Percentiles rank a stretch among this genome's conserved stretches.
phyloP scores from a whole-genome alignment of 2,113 vertebrate genomes.

The Datnioides undecimradiatus region DNA sequence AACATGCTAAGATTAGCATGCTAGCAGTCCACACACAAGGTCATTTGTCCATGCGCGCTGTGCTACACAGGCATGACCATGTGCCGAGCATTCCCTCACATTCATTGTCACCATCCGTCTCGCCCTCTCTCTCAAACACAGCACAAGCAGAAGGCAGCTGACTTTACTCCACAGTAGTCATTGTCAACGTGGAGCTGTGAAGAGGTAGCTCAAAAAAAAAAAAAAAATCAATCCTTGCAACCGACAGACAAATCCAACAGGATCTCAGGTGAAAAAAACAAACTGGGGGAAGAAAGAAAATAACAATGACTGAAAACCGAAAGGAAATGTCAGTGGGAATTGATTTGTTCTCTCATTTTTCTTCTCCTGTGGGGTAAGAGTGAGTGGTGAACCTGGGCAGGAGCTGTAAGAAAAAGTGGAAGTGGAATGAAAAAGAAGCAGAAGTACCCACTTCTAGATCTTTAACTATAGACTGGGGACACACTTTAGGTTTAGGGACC shows the following conservation, averaged over 20 bases:
- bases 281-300: background rate
- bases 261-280: background rate
- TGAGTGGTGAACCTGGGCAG: background rate
- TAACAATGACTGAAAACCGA: conserved; percentile 8
- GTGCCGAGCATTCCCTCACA: background rate
- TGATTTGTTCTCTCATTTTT: conserved; percentile 36
- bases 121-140: background rate
- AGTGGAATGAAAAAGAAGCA: background rate
- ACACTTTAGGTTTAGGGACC: background rate
- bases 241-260: conserved; percentile 28
- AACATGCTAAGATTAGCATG: background rate
- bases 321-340: conserved; percentile 43
- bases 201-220: conserved; percentile 32
- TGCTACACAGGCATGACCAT: background rate
- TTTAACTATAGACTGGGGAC: background rate
- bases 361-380: background rate
- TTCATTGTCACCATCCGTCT: conserved; percentile 5
- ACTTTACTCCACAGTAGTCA: conserved; percentile 11
- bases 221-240: conserved; percentile 49
- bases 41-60: background rate
- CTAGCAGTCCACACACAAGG: background rate
- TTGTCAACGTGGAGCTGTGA: conserved; percentile 11
- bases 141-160: conserved; percentile 1
- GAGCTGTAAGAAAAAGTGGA: conserved; percentile 16
- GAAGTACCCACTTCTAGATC: conserved; percentile 11